Conservation (phyloP, 2,797 vertebrate genomes). For the Coregonus sp. region DNA sequence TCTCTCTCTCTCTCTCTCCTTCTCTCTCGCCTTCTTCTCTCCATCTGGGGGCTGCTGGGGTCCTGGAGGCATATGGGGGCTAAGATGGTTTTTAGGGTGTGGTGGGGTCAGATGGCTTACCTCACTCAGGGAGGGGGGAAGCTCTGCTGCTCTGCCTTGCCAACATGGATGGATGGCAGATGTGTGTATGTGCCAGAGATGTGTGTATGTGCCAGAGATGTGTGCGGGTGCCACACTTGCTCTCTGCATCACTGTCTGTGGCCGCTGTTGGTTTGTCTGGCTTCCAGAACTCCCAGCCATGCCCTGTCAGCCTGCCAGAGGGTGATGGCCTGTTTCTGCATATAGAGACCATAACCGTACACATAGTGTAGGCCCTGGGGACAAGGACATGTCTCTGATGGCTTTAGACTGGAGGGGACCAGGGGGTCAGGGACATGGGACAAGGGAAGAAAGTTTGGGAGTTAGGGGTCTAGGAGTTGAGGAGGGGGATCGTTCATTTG, state of each 20-base stretch:
- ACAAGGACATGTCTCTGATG: conserved; percentile 32
- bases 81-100: conserved; percentile 56
- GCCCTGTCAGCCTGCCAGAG: conserved; percentile 40
- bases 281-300: conserved; percentile 24
- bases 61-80: conserved; percentile 38
- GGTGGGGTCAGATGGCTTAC: conserved; percentile 54
- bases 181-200: conserved; percentile 35
- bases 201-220: conserved; percentile 39
- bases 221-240: conserved; percentile 36
- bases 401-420: neutral
- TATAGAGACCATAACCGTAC: conserved; percentile 34
- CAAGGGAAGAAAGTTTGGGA: too few species aligned
- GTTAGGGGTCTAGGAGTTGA: neutral
- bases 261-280: conserved; percentile 54
- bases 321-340: conserved; percentile 49
- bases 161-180: conserved; percentile 53
- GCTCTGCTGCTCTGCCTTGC: neutral
- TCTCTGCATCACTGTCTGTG: conserved; percentile 43
- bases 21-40: conserved; percentile 14
- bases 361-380: conserved; percentile 17
- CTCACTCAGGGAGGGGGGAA: conserved; percentile 33
- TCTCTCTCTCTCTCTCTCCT: conserved; percentile 36
- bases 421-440: neutral
- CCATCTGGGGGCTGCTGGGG: conserved; percentile 37
- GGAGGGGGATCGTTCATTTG: neutral